A percentile compares a stretch with the other conserved stretches of the same genome.
These are phyloP conservation scores for Xyrichtys novacula DNA, from an alignment of 2,797 vertebrate genomes.

Conservation along the genomic window DNA sequence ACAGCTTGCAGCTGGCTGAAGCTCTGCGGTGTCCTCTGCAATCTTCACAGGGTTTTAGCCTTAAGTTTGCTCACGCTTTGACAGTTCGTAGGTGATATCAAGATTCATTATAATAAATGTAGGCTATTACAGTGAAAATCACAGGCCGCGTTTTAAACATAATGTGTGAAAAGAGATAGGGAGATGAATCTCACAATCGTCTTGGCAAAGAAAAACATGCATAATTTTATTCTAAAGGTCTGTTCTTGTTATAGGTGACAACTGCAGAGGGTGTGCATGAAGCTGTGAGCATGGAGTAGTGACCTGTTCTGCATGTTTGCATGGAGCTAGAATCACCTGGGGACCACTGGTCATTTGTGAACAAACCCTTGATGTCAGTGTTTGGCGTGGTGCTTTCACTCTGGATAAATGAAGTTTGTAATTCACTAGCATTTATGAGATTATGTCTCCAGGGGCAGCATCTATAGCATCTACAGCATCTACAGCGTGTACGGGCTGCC, in stretches of 20 bases:
- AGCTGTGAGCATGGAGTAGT: background rate
- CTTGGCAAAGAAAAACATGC: constrained; percentile 9
- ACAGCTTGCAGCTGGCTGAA: constrained; percentile 63
- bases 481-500: too few relatives aligned
- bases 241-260: constrained; percentile 8
- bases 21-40: constrained; percentile 43
- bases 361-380: too few relatives aligned
- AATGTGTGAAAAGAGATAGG: constrained; percentile 19
- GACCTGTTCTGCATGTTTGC: background rate
- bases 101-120: constrained; percentile 52
- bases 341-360: too few relatives aligned
- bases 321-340: too few relatives aligned
- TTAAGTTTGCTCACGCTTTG: constrained; percentile 41
- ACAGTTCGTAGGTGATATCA: constrained; percentile 52
- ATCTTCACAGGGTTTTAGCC: constrained; percentile 50
- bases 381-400: too few relatives aligned
- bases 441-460: too few relatives aligned
- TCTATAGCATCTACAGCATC: too few relatives aligned
- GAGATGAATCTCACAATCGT: constrained; percentile 20
- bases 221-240: constrained; percentile 16
- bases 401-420: too few relatives aligned
- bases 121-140: constrained; percentile 44
- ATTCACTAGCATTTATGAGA: too few relatives aligned
- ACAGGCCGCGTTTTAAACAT: constrained; percentile 18
- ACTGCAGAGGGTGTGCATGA: background rate